Base-by-base conservation (phyloP, 1,140 invertebrate genomes). In the Meloidogyne chitwoodi region DNA sequence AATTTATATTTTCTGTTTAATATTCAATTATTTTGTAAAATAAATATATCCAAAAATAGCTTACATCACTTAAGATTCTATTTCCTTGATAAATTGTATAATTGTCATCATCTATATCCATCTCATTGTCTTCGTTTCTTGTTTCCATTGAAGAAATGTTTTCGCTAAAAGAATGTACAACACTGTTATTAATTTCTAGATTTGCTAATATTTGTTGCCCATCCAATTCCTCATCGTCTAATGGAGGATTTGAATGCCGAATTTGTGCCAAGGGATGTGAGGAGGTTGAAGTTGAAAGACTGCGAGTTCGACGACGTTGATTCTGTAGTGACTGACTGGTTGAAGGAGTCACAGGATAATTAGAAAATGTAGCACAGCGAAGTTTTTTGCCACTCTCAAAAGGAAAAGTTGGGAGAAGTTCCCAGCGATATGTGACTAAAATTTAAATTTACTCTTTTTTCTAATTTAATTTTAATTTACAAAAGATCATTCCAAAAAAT, bases 251-350 rank as follows among this genome's bases (percentile, higher is more conserved):
- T 14, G 31, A 19, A 24, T 22, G 14, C 2, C 74, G n/a, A 56
- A 75, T 69, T n/a, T 31, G 61, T 73, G 74, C 62, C 38, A 75
- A 73, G 4, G 74, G 62, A 68, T 75, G 74, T 12, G 63, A 24
- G 19, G 61, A 65, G 1, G 6, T 0, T 22, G 68, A 27, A 26
- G 44, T 44, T 31, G 64, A 34, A 27, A 48, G 62, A 12, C 44
- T 62, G 1, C 27, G 38, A 27, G 61, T 38, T 8, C 34, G 44
- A 19, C 29, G 74, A n/a, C 64, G 19, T 56, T 56, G 48, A 56
- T 8, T 56, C 8, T 56, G 48, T n/a, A n/a, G n/a, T n/a, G 48
- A 56, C 6, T 56, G 48, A 56, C 48, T 56, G 19, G 48, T 56
- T 56, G 48, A 56, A 5, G 48, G 48, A 56, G 48, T 56, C n/a